Conservation (phyloP, 2,113 vertebrate species). For the Engraulis encrasicolus region DNA sequence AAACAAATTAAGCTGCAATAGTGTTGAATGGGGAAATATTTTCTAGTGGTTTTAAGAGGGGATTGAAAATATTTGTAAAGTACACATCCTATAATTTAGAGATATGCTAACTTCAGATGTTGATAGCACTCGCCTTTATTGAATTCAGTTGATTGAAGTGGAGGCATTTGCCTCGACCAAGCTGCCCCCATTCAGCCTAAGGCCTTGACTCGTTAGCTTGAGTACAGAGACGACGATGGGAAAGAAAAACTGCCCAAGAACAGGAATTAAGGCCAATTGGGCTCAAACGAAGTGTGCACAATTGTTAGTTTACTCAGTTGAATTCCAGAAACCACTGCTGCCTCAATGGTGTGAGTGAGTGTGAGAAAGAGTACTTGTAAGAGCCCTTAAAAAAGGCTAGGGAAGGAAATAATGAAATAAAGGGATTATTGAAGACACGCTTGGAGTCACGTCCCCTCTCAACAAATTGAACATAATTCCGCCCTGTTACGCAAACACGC, state of each 20-base stretch:
- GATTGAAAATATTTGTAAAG: neutral
- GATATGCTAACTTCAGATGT: too few species aligned
- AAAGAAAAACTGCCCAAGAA: neutral
- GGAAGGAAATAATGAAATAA: neutral
- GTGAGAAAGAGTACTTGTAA: neutral
- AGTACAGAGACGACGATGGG: neutral
- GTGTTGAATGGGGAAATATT: neutral
- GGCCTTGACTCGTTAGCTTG: neutral
- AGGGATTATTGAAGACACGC: neutral
- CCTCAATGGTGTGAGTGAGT: neutral
- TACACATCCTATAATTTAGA: neutral
- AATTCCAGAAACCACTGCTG: neutral
- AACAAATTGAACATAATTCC: neutral
- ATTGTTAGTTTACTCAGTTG: neutral
- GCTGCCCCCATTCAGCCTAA: neutral
- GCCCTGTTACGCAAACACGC: neutral
- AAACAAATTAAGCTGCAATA: neutral
- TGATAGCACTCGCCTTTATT: neutral
- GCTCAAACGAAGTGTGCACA: neutral
- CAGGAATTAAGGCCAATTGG: neutral
- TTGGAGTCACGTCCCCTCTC: neutral
- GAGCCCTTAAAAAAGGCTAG: neutral
- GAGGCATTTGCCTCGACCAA: neutral
- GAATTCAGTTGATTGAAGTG: neutral
- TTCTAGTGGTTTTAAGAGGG: neutral